Conservation (phyloP, 2,113 vertebrate genomes). For the Ictidomys tridecemlineatus region DNA sequence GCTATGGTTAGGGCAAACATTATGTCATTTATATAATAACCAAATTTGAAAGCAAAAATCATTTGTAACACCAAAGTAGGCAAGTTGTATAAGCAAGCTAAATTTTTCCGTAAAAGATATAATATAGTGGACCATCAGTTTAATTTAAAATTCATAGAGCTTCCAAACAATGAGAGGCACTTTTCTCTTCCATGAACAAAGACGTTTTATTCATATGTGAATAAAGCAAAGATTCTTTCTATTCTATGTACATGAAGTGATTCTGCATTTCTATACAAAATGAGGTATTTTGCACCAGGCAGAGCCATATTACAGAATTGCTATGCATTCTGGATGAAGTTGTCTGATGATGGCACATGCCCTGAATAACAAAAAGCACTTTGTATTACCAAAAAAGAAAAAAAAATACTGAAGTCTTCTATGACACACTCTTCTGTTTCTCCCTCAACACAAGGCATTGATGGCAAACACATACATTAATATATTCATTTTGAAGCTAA, state of each 20-base stretch:
- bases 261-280: conserved; percentile 80
- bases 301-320: conserved; percentile 64
- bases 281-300: conserved; percentile 88
- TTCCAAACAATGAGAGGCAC: conserved; percentile 71
- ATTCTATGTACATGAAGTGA: conserved; percentile 69
- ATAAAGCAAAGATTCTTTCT: conserved; percentile 78
- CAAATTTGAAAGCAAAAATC: conserved; percentile 25
- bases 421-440: conserved; percentile 72
- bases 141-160: conserved; percentile 60
- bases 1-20: not conserved
- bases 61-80: not conserved
- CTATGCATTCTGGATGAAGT: conserved; percentile 76
- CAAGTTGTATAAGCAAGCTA: not conserved
- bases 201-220: conserved; percentile 82
- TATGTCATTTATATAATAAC: not conserved
- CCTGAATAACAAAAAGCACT: conserved; percentile 83
- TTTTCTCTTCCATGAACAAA: conserved; percentile 80
- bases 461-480: conserved; percentile 29
- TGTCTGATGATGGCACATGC: conserved; percentile 70
- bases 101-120: conserved; percentile 10
- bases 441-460: not conserved
- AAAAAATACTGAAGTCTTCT: conserved; percentile 59
- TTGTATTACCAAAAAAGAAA: conserved; percentile 66
- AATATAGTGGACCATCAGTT: not conserved
- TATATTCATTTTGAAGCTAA: not conserved